phyloP scores from a whole-genome alignment of 1,140 invertebrate genomes.

The Scaptodrosophila lebanonensis region DNA sequence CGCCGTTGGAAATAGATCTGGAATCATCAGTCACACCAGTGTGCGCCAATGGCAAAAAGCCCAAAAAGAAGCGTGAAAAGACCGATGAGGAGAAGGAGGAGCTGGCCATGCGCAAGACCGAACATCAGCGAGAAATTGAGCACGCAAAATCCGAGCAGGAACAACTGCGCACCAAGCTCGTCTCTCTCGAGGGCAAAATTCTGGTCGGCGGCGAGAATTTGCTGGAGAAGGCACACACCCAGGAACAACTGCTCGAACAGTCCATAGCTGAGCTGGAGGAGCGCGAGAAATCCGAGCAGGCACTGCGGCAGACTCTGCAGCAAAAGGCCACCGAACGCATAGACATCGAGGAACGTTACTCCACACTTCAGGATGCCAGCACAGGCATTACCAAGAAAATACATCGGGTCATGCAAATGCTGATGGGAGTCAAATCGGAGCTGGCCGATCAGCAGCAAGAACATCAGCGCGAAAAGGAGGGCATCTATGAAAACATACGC shows the following conservation, averaged over 20 bases:
- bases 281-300: slow-evolving; percentile 88
- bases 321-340: slow-evolving; percentile 94
- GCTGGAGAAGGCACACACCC: slow-evolving; percentile 96
- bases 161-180: slow-evolving; percentile 90
- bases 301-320: slow-evolving; percentile 87
- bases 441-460: slow-evolving; percentile 93
- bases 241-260: slow-evolving; percentile 93
- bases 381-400: slow-evolving; percentile 94
- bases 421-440: slow-evolving; percentile 91
- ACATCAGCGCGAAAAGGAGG: slow-evolving; percentile 97
- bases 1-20: slow-evolving; percentile 75
- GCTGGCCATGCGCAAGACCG: slow-evolving; percentile 79
- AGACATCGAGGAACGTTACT: slow-evolving; percentile 98
- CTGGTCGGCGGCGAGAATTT: slow-evolving; percentile 99
- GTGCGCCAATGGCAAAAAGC: slow-evolving; percentile 56
- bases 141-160: slow-evolving; percentile 82
- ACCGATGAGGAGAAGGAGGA: slow-evolving; percentile 82
- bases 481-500: slow-evolving; percentile 93
- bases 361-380: slow-evolving; percentile 94
- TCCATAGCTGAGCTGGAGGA: slow-evolving; percentile 94
- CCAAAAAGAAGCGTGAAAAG: slow-evolving; percentile 79
- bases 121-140: slow-evolving; percentile 80
- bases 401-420: slow-evolving; percentile 89
- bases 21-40: slow-evolving; percentile 64
- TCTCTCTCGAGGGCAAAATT: slow-evolving; percentile 95